Percentiles rank a stretch among this genome's conserved stretches.
Conservation (phyloP, 1,140 invertebrate genomes). For the Leptinotarsa defecta region DNA sequence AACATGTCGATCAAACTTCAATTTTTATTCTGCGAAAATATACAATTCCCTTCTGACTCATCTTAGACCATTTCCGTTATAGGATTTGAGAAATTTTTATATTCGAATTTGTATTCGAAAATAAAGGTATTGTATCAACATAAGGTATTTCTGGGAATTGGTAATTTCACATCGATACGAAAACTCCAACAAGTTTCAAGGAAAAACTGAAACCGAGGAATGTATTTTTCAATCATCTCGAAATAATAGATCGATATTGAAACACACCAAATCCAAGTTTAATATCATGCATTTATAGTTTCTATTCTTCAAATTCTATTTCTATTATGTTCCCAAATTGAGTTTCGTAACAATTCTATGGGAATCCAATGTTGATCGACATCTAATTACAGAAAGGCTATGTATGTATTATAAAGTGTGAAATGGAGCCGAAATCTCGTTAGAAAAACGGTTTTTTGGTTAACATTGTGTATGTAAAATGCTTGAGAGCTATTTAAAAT, state of each 20-base stretch:
- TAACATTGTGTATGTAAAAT: conserved; percentile 4
- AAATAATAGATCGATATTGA: conserved; percentile 19
- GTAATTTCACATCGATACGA: too few species aligned
- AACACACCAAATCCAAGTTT: conserved; percentile 5
- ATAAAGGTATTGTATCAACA: too few species aligned
- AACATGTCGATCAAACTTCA: too few species aligned
- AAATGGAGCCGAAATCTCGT: conserved; percentile 20
- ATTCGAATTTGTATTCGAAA: too few species aligned
- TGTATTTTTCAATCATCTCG: conserved; percentile 11
- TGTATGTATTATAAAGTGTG: conserved; percentile 24
- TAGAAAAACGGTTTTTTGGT: conserved; percentile 14
- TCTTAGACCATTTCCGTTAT: too few species aligned
- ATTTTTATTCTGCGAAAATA: too few species aligned
- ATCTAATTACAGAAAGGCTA: conserved; percentile 19
- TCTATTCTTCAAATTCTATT: conserved; percentile 20
- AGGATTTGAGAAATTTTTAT: too few species aligned
- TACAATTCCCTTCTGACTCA: too few species aligned
- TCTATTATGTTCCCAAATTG: conserved; percentile 22
- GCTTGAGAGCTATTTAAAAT: not conserved
- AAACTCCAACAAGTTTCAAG: not conserved
- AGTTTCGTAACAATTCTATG: conserved; percentile 8
- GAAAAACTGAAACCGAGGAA: conserved; percentile 15
- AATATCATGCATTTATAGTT: conserved; percentile 10
- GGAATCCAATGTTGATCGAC: conserved; percentile 17
- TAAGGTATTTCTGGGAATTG: too few species aligned